Evolutionary conservation across 2,888 invertebrate genomes (phyloP), one percentile per base, ranked within the genome.

Genomic region (Dimorphilus gyrociliatus): DNA sequence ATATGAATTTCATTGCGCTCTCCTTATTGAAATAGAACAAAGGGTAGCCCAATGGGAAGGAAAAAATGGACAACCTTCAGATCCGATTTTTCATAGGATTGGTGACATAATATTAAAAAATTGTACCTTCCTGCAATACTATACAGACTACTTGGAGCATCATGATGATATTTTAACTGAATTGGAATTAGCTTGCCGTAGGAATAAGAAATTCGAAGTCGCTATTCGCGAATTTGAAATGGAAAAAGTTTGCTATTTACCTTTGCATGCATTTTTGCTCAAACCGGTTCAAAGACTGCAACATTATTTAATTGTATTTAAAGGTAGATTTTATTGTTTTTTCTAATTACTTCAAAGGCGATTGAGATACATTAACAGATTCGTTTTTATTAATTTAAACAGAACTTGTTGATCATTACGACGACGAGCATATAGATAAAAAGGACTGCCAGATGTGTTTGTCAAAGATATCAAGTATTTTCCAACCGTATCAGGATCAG

Each of bases 221-320:
- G 66, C 72, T 41, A 80, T 73, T 61, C 69, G 74, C 31, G 76
- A 75, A 42, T 81, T 84, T 60, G 82, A 84, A 59, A 70, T 74
- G 32, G 76, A 78, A 55, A 81, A 58, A 46, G 72, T 79, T 29
- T 84, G 82, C 60, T 84, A 84, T 53, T 68, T 90, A 43, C 86
- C 81, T 2, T 69, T 86, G 31, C 75, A 78, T 27, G 76, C 78
- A 37, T 74, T 85, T 51, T 70, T 85, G 18, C 65, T 81, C 35
- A 79, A 80, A 55, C 81, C 82, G 8, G 69, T 82, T n/a, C 76
- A 78, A 63, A 70, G 90, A 31, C 66, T 86, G 43, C 67, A 84
- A 34, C 84, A 86, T 58, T 84, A 86, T 63, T 74, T 76, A 55
- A 68, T 72, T 50, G 65, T 81, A 53, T 64, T 84, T 38, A 75